phyloP scores from a whole-genome alignment of 2,888 invertebrate genomes.

The Branchellion lobata region DNA sequence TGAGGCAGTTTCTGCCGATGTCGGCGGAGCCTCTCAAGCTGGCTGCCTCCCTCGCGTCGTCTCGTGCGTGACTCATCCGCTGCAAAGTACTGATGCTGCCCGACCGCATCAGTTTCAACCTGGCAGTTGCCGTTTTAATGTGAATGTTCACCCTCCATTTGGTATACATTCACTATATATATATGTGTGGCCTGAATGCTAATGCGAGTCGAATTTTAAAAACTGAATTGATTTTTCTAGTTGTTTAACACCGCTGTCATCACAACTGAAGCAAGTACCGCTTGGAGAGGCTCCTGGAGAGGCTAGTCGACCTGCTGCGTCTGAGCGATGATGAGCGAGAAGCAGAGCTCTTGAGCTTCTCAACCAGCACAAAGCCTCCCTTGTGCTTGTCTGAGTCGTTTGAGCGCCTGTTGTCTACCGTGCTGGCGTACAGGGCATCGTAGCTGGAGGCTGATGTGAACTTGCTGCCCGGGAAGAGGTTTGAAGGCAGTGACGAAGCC shows the following conservation, averaged over 20 bases:
- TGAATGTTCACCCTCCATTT: no score
- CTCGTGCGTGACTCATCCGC: not conserved
- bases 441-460: conserved; percentile 22
- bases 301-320: conserved; percentile 27
- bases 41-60: not conserved
- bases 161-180: no score
- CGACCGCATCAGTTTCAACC: conserved; percentile 15
- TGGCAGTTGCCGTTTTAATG: no score
- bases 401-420: not conserved
- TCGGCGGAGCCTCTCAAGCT: conserved; percentile 32
- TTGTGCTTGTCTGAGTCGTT: conserved; percentile 19
- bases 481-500: conserved; percentile 23
- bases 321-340: not conserved
- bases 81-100: conserved; percentile 10
- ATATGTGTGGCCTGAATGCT: no score
- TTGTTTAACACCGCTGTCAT: no score
- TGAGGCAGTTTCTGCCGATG: conserved; percentile 17
- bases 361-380: conserved; percentile 42
- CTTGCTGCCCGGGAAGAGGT: not conserved
- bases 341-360: conserved; percentile 18
- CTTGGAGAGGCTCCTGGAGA: conserved; percentile 30
- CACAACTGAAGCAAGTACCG: not conserved
- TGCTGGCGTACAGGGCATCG: conserved; percentile 28
- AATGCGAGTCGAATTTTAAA: no score
- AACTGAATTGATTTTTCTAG: no score